Evolutionary conservation across 2,797 vertebrate genomes (phyloP).

Genomic region (Bovichtus variegatus): DNA sequence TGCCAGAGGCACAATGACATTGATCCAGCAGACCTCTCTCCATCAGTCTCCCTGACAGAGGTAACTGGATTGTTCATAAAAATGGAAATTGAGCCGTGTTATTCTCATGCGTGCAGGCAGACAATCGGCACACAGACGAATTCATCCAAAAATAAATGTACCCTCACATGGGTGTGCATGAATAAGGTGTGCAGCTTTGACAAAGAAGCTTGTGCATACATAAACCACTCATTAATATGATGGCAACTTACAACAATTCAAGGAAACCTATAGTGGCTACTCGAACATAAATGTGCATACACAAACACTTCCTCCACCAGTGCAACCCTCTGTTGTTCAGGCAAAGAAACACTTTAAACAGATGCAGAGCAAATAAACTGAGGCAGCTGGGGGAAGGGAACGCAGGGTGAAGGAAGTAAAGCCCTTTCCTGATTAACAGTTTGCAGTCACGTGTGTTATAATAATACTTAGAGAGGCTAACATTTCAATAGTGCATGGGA

Average conservation of each 20-base stretch:
- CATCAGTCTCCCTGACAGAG: conserved; percentile 84
- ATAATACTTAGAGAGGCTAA: conserved; percentile 73
- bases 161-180: conserved; percentile 28
- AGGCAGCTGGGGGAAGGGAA: conserved; percentile 59
- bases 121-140: conserved; percentile 47
- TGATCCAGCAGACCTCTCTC: conserved; percentile 81
- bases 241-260: conserved; percentile 28
- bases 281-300: conserved; percentile 38
- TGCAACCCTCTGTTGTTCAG: conserved; percentile 49
- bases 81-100: conserved; percentile 86
- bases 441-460: conserved; percentile 66
- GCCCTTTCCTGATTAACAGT: conserved; percentile 76
- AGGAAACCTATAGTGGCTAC: conserved; percentile 43
- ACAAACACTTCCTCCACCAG: conserved; percentile 62
- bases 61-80: conserved; percentile 87
- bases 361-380: conserved; percentile 74
- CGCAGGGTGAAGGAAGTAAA: conserved; percentile 61
- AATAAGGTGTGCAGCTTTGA: conserved; percentile 16
- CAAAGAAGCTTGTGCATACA: conserved; percentile 20
- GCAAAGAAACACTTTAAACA: conserved; percentile 70
- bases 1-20: conserved; percentile 82
- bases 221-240: conserved; percentile 24
- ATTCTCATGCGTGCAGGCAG: conserved; percentile 57
- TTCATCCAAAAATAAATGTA: conserved; percentile 54
- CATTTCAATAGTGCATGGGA: conserved; percentile 69